Evolutionary conservation across 2,888 invertebrate genomes (phyloP), one percentile per base, ranked within the genome.

Genomic region (Gasteruption jaculator): DNA sequence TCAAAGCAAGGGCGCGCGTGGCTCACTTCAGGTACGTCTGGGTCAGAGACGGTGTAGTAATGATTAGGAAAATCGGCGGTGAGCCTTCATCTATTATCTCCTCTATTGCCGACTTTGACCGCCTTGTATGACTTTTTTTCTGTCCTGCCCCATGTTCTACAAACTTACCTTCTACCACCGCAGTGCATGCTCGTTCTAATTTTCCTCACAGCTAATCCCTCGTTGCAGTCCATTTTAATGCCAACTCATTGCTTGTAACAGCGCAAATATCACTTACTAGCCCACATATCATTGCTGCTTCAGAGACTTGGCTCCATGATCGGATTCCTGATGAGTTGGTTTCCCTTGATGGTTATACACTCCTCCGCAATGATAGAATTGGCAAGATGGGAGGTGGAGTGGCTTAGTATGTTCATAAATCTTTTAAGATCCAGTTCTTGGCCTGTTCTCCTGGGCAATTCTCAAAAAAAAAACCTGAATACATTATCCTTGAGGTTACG

Each of bases 341-440:
- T n/a, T n/a, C n/a, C n/a, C n/a, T n/a, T 1, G 24, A 32, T 3
- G 16, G 20, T 5, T 42, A 25, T 30, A 8, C 20, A 2, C 4
- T 42, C 2, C 31, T 38, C 10, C 22, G 32, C 0, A 42, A 42
- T 5, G 42, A 42, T 8, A 15, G 36, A 8, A 14, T 12, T 2
- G 37, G 41, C 3, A 37, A 36, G 8, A 2, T 16, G 5, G 41
- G 31, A 2, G 30, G 42, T 11, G 42, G 42, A 0, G 30, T 42
- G 0, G 37, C 42, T 1, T 37, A 24, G 4, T 37, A 16, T 12
- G 10, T 41, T 0, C 41, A 34, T 14, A n/a, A 41, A 2, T 36
- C 41, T 8, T 7, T 38, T 15, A 25, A 8, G 5, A 34, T 34
- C 1, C 27, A 19, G 10, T 10, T 27, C 5, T 3, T 37, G 1